A percentile compares a stretch with the other conserved stretches of the same genome.
Evolutionary conservation across 2,888 invertebrate genomes (phyloP).

Genomic region (Conus canariensis): DNA sequence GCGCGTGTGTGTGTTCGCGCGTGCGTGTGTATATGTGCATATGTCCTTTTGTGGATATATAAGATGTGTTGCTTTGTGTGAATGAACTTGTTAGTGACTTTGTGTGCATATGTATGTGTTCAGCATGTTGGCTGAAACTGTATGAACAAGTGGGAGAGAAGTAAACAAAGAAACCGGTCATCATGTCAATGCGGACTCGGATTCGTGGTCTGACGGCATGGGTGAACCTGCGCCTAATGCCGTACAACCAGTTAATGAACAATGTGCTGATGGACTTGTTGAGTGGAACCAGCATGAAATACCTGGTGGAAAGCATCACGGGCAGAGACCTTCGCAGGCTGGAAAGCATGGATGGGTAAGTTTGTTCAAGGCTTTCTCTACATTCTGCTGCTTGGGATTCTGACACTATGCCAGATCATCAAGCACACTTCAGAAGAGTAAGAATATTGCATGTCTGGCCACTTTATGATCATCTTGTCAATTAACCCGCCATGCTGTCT

Average conservation of each 20-base stretch:
- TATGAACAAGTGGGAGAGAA: neutral
- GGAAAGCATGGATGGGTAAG: slow-evolving; percentile 76
- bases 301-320: slow-evolving; percentile 75
- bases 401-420: neutral
- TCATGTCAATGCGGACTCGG: slow-evolving; percentile 74
- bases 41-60: too few species aligned
- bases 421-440: too few species aligned
- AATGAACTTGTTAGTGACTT: neutral
- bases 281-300: slow-evolving; percentile 76
- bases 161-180: neutral
- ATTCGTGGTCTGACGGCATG: slow-evolving; percentile 77
- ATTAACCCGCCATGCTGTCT: too few species aligned
- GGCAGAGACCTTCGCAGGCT: slow-evolving; percentile 72
- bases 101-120: neutral
- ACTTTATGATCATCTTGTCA: too few species aligned
- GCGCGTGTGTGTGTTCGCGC: too few species aligned
- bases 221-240: slow-evolving; percentile 75
- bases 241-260: slow-evolving; percentile 73
- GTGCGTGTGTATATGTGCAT: too few species aligned
- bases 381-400: neutral
- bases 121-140: neutral
- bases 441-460: neutral
- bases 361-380: neutral
- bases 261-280: slow-evolving; percentile 77
- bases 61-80: neutral